phyloP scores from a whole-genome alignment of 1,140 invertebrate species.

The Drosophila ficusphila region DNA sequence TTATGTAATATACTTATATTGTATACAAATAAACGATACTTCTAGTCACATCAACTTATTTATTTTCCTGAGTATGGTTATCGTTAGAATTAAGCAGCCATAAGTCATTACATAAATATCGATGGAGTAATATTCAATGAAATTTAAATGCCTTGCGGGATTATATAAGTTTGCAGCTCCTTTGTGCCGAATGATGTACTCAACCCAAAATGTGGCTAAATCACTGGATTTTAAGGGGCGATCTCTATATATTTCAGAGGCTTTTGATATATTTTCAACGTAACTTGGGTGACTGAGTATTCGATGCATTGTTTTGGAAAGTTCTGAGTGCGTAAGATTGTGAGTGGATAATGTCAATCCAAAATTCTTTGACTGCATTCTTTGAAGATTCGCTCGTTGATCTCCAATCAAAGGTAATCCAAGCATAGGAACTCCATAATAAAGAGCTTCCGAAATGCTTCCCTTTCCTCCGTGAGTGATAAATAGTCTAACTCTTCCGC shows the following conservation, averaged over 20 bases:
- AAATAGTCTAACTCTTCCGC: conserved; percentile 87
- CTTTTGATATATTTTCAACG: conserved; percentile 1
- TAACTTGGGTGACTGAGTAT: conserved; percentile 46
- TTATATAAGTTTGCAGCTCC: conserved; percentile 81
- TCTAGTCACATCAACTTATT: conserved; percentile 60
- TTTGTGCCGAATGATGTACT: conserved; percentile 83
- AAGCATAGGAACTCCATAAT: conserved; percentile 89
- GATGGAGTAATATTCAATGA: conserved; percentile 39
- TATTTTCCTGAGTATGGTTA: conserved; percentile 18
- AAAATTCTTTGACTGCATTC: conserved; percentile 82
- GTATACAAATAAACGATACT: conserved; percentile 66
- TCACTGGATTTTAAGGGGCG: conserved; percentile 56
- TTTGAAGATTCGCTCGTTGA: conserved; percentile 86
- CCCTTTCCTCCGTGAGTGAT: conserved; percentile 90
- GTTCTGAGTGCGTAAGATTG: conserved; percentile 64
- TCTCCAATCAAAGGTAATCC: conserved; percentile 88
- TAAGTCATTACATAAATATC: conserved; percentile 47
- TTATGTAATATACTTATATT: conserved; percentile 43
- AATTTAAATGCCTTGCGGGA: conserved; percentile 45
- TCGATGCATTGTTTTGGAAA: conserved; percentile 36
- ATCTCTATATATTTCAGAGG: conserved; percentile 67
- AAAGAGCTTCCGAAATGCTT: conserved; percentile 88
- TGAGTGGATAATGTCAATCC: conserved; percentile 79
- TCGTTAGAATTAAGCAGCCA: conserved; percentile 1
- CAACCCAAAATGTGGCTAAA: conserved; percentile 62